Conservation (phyloP, 2,113 vertebrate genomes). For the Arvicanthis niloticus region DNA sequence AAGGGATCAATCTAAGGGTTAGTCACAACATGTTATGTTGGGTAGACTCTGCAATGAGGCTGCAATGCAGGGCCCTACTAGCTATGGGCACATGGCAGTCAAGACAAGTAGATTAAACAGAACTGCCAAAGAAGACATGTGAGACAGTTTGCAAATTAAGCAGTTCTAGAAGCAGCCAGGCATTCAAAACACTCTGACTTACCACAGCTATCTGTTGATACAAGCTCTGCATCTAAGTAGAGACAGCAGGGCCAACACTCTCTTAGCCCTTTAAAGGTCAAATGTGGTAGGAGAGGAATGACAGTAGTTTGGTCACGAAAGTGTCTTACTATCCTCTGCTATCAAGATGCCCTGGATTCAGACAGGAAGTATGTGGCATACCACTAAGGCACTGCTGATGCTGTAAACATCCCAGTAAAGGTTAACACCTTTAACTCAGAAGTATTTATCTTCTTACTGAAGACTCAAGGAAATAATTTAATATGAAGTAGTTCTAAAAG, state of each 20-base stretch:
- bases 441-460: neutral
- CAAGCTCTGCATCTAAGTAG: neutral
- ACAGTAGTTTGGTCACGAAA: neutral
- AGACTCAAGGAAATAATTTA: neutral
- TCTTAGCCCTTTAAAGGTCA: neutral
- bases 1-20: neutral
- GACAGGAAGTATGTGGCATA: neutral
- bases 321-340: neutral
- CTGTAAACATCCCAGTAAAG: neutral
- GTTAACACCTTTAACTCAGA: neutral
- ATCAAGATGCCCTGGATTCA: neutral
- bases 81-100: neutral
- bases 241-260: no score
- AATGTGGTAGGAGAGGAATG: neutral
- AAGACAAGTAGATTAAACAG: neutral
- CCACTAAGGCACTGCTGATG: rapidly evolving
- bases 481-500: neutral
- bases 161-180: neutral
- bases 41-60: neutral
- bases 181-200: neutral
- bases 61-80: neutral
- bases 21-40: neutral
- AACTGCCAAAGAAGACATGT: neutral
- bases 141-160: neutral
- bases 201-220: neutral